Evolutionary conservation across 1,140 invertebrate species (phyloP).

Genomic region (Panagrolaimus sp.): DNA sequence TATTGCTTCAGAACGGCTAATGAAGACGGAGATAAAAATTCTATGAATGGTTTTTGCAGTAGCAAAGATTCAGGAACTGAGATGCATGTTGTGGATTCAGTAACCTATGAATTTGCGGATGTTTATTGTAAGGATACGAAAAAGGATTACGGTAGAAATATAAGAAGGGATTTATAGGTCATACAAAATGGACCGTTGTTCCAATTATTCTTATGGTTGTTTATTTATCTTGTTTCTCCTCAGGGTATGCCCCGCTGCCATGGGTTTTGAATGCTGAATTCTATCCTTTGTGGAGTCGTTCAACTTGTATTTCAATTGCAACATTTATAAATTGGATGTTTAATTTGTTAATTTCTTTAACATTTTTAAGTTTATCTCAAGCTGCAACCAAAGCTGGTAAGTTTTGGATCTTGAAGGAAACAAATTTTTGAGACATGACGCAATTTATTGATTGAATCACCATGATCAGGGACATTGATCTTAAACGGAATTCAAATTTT

Average conservation of each 20-base stretch:
- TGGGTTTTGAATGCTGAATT: constrained; percentile 70
- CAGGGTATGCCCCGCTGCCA: constrained; percentile 67
- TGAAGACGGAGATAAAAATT: constrained; percentile 11
- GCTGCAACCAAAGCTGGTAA: constrained; percentile 63
- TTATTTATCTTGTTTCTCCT: constrained; percentile 44
- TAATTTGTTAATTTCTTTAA: constrained; percentile 66
- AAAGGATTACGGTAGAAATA: no score
- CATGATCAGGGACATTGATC: no score
- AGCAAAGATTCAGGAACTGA: constrained; percentile 18
- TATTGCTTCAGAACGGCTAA: constrained; percentile 39
- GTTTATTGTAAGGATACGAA: no score
- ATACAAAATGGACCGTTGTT: constrained; percentile 39
- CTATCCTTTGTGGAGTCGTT: constrained; percentile 67
- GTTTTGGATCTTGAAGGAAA: constrained; percentile 18
- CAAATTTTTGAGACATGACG: no score
- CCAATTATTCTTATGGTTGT: constrained; percentile 53
- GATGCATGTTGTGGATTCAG: constrained; percentile 9
- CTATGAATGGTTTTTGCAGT: constrained; percentile 19
- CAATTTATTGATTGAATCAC: no score
- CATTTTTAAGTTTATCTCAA: constrained; percentile 65
- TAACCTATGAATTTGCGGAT: constrained; percentile 38
- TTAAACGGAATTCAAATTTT: no score
- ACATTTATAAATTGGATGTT: constrained; percentile 66
- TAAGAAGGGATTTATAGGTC: no score
- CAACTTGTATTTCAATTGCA: constrained; percentile 64